Evolutionary conservation across 1,140 invertebrate genomes (phyloP), one percentile per base, ranked within the genome.

Genomic region (Glossosoma conforme): DNA sequence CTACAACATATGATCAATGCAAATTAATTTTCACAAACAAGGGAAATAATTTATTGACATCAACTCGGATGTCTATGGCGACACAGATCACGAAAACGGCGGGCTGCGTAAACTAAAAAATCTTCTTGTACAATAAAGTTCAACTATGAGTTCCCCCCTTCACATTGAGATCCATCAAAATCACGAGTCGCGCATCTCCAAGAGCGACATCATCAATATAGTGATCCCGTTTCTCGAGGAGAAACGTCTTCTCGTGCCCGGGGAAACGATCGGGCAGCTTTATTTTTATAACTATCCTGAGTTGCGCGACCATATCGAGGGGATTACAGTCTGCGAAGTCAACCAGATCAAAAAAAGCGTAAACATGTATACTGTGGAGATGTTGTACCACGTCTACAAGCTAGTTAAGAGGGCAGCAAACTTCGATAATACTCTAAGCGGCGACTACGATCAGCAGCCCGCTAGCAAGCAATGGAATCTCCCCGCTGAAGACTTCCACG

Each of bases 391-490:
- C 45, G 58, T 72, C 0, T 71, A 64, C 44, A 66, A 60, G 17
- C 41, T 72, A 15, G 63, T 69, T 28, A 43, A 59, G 3, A 61
- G 65, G 33, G 66, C 67, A 1, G 61, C 62, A 0, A 66, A 67
- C 17, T 19, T 47, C 14, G 36, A 42, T n/a, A 28, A 65, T 62
- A 51, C 44, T 0, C 61, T 65, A 61, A 48, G 35, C 9, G 65
- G 60, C 3, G 65, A 68, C 28, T 73, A 74, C 21, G 72, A 72
- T 5, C 74, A 86, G 54, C 68, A 91, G 8, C 69, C 84, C 14
- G 82, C 86, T 2, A 86, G 91, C 0, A 82, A 78, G 55, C 85
- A 93, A 57, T 89, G 89, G 79, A 66, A 90, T 13, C 72, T 98
- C 32, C 95, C 95, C 4, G 74, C 83, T 25, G 58, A 70, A 50